Percentiles rank a stretch among this genome's conserved stretches.
phyloP scores from a whole-genome alignment of 1,140 invertebrate genomes.

The Megalonaias nervosa region DNA sequence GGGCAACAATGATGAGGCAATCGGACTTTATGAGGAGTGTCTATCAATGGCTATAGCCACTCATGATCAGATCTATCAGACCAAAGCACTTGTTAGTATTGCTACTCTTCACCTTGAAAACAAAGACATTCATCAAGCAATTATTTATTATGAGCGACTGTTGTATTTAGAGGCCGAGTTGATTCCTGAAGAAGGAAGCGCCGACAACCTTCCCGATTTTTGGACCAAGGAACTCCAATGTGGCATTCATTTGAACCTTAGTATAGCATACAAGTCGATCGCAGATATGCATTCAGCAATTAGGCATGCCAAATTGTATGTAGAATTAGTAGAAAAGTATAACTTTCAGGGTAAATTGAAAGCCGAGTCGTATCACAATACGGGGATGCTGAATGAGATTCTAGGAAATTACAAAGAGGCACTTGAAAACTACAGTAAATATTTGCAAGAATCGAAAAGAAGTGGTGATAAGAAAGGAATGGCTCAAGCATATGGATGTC shows the following conservation, averaged over 20 bases:
- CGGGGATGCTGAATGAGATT: constrained; percentile 65
- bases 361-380: constrained; percentile 63
- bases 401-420: constrained; percentile 62
- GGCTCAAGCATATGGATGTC: constrained; percentile 65
- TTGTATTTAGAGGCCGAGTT: constrained; percentile 61
- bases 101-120: constrained; percentile 63
- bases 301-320: constrained; percentile 58
- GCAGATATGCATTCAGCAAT: constrained; percentile 62
- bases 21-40: constrained; percentile 63
- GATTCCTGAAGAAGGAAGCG: constrained; percentile 41
- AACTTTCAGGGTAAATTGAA: constrained; percentile 40
- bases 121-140: constrained; percentile 61
- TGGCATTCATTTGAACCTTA: constrained; percentile 66
- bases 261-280: constrained; percentile 68
- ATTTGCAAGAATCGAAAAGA: constrained; percentile 50
- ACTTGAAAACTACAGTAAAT: constrained; percentile 56
- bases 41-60: constrained; percentile 57
- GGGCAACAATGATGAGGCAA: constrained; percentile 56
- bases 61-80: constrained; percentile 66
- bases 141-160: constrained; percentile 66
- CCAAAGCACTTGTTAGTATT: constrained; percentile 65
- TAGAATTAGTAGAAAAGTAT: constrained; percentile 50
- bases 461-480: constrained; percentile 54
- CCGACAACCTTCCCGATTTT: constrained; percentile 55
- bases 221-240: constrained; percentile 66